Percentiles rank a stretch among this genome's conserved stretches.
phyloP scores from a whole-genome alignment of 1,140 invertebrate genomes.

The Drosophila parabipectinata region DNA sequence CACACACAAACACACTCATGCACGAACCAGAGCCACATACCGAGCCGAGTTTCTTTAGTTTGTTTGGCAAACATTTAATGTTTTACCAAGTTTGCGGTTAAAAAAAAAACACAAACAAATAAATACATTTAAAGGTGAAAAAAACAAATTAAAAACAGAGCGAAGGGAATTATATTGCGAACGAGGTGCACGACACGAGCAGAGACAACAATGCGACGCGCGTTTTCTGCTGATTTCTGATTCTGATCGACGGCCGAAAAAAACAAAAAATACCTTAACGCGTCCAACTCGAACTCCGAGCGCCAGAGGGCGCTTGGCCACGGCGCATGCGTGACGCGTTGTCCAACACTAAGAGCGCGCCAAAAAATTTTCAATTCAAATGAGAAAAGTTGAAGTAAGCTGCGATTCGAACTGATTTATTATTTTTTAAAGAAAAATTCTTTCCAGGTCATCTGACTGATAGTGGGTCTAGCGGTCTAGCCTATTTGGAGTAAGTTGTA shows the following conservation, averaged over 20 bases:
- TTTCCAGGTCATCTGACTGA: too few species aligned
- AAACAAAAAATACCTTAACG: conserved; percentile 2
- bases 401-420: too few species aligned
- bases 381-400: too few species aligned
- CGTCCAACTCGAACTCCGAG: conserved; percentile 1
- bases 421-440: too few species aligned
- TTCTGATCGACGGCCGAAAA: background rate
- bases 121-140: conserved; percentile 17
- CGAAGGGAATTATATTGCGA: conserved; percentile 10
- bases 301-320: conserved; percentile 11
- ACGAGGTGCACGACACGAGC: conserved; percentile 21
- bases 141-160: conserved; percentile 16
- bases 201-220: background rate
- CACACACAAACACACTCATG: conserved; percentile 12
- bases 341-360: conserved; percentile 41
- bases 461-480: too few species aligned
- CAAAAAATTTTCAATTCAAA: too few species aligned
- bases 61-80: conserved; percentile 31
- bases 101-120: conserved; percentile 25
- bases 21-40: background rate
- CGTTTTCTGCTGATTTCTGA: background rate
- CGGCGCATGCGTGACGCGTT: conserved; percentile 47
- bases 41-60: conserved; percentile 20
- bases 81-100: conserved; percentile 11
- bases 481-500: too few species aligned